phyloP scores from a whole-genome alignment of 2,888 invertebrate species.

The Sinodicranocentrus sp. region DNA sequence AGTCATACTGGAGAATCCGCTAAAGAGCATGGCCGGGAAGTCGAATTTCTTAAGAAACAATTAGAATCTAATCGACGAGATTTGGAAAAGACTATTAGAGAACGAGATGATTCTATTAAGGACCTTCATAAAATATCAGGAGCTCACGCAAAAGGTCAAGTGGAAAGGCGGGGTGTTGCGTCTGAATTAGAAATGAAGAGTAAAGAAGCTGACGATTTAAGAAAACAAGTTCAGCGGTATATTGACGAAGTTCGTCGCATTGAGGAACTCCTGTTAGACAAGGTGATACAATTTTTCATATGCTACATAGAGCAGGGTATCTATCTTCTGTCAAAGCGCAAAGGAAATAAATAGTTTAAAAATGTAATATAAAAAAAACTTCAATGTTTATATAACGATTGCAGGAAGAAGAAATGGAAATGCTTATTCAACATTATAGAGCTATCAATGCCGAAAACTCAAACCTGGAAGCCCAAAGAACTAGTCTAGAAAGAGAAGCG shows the following conservation, averaged over 20 bases:
- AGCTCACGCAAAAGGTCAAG: constrained; percentile 61
- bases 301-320: no score
- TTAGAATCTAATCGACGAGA: constrained; percentile 67
- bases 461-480: constrained; percentile 69
- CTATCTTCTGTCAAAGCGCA: no score
- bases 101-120: constrained; percentile 71
- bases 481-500: constrained; percentile 70
- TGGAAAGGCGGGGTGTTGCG: constrained; percentile 65
- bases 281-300: no score
- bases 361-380: background rate
- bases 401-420: constrained; percentile 75
- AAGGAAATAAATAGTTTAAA: background rate
- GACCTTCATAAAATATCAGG: constrained; percentile 65
- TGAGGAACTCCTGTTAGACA: constrained; percentile 73
- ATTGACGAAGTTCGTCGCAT: constrained; percentile 75
- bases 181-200: constrained; percentile 70
- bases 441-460: constrained; percentile 68
- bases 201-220: constrained; percentile 72
- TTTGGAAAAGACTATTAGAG: constrained; percentile 67
- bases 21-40: constrained; percentile 72
- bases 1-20: constrained; percentile 72
- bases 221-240: constrained; percentile 73
- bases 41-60: constrained; percentile 62
- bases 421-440: constrained; percentile 72
- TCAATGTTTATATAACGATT: background rate